A percentile compares a stretch with the other conserved stretches of the same genome.
Evolutionary conservation across 2,797 vertebrate species (phyloP).

Genomic region (Aselliscus stoliczkanus): DNA sequence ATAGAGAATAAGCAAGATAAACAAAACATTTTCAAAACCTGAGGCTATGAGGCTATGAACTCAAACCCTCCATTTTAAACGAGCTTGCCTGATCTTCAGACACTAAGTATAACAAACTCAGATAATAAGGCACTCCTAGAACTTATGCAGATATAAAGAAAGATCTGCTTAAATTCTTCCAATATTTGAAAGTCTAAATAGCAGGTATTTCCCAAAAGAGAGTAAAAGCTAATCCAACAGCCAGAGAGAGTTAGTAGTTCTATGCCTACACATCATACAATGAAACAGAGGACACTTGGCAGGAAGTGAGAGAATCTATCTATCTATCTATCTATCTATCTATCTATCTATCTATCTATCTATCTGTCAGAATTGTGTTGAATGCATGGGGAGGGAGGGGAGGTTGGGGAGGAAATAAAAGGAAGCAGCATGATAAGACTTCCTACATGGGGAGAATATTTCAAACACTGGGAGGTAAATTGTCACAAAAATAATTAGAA

Average conservation of each 20-base stretch:
- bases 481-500: background rate
- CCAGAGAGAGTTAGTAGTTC: background rate
- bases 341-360: background rate
- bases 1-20: background rate
- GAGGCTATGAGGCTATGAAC: background rate
- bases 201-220: background rate
- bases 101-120: background rate
- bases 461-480: background rate
- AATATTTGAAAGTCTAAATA: background rate
- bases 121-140: background rate
- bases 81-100: background rate
- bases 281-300: background rate
- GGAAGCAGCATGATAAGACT: background rate
- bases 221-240: background rate
- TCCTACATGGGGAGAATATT: background rate
- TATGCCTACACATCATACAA: background rate
- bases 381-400: fast-evolving
- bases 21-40: background rate
- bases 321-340: background rate
- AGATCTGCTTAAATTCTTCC: background rate
- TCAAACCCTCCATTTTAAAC: background rate
- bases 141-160: background rate
- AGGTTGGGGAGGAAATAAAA: background rate
- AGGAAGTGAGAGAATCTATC: background rate
- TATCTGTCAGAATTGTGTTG: background rate